Percentiles rank a stretch among this genome's conserved stretches.
Evolutionary conservation across 2,113 vertebrate species (phyloP).

Genomic region (Neomonachus schauinslandi): DNA sequence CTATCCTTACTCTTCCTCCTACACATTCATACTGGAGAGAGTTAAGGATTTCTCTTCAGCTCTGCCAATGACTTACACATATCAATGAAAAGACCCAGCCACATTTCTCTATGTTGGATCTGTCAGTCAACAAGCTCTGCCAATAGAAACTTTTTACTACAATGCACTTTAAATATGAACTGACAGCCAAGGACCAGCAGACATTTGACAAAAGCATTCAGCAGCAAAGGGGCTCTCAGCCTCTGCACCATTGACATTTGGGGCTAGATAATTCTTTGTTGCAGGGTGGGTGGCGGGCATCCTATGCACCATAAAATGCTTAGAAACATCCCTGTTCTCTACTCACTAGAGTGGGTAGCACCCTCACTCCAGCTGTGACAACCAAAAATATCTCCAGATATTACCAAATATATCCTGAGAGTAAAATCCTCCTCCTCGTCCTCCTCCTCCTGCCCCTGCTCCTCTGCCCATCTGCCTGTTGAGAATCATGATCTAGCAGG

Average conservation of each 20-base stretch:
- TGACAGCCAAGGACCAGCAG: background rate
- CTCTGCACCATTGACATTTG: background rate
- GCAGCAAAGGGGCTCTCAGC: background rate
- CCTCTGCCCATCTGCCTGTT: no score
- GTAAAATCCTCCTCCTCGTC: background rate
- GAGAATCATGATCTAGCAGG: background rate
- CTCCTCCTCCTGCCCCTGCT: background rate
- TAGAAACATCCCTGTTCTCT: background rate
- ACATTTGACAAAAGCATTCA: background rate
- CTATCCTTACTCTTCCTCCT: fast-evolving
- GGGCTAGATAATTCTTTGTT: background rate
- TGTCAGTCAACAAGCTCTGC: background rate
- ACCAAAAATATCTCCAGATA: background rate
- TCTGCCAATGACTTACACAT: background rate
- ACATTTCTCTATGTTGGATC: background rate
- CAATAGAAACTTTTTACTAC: background rate
- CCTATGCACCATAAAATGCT: background rate
- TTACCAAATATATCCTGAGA: background rate
- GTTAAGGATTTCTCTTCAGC: background rate
- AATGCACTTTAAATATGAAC: background rate
- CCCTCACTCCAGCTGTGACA: background rate
- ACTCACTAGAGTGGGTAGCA: background rate
- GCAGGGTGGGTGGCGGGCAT: fast-evolving
- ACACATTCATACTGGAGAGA: no score
- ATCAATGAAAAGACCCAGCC: background rate